Conservation (phyloP, 2,797 vertebrate species). For the Luscinia megarhynchos region DNA sequence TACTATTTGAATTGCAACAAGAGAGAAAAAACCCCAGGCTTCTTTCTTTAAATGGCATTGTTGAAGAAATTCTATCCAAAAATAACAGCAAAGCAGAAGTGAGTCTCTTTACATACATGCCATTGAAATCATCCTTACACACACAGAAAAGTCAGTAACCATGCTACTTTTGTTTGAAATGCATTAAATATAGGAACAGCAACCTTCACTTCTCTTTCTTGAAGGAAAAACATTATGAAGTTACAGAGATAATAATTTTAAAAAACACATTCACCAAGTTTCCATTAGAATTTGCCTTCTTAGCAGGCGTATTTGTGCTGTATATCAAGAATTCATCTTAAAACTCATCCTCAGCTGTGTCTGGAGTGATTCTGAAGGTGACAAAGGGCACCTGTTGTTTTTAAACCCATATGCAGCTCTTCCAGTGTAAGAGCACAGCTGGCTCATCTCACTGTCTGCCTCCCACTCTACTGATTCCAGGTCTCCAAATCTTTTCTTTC, state of each 20-base stretch:
- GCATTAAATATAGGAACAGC: neutral
- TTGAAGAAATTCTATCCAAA: neutral
- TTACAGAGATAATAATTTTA: neutral
- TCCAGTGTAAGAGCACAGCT: neutral
- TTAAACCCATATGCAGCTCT: neutral
- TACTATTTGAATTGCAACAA: neutral
- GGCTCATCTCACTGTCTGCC: neutral
- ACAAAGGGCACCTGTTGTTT: neutral
- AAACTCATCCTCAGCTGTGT: neutral
- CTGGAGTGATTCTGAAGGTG: neutral
- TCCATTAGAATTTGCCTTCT: neutral
- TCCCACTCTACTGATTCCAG: neutral
- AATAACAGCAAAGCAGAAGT: neutral
- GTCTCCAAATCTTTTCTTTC: neutral
- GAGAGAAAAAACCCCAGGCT: fast-evolving
- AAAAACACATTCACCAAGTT: neutral
- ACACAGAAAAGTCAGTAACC: neutral
- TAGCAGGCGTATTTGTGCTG: neutral
- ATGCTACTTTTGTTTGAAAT: neutral
- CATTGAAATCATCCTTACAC: neutral
- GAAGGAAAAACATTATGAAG: neutral
- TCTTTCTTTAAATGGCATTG: neutral
- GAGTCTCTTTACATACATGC: neutral
- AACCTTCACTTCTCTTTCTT: neutral
- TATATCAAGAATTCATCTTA: neutral